Evolutionary conservation across 2,797 vertebrate genomes (phyloP), one percentile per base, ranked within the genome.

Genomic region (Sebastes minor): DNA sequence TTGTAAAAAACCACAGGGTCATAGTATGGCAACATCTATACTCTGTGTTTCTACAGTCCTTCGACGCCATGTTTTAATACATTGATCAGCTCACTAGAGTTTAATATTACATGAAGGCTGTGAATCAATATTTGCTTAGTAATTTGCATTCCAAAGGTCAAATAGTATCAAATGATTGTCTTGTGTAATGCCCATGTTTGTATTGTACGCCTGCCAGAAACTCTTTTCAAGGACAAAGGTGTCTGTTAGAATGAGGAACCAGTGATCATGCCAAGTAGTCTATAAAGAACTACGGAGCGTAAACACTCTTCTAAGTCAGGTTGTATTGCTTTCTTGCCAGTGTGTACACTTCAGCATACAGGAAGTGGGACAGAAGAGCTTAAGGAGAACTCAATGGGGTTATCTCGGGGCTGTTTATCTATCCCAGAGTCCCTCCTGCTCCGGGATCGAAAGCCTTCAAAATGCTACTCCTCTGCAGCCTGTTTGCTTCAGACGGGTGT

Each of bases 341-440:
- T 30, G 60, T 75, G 68, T 81, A 67, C 57, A 70, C 70, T 76
- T 84, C 33, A 71, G 69, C 71, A 27, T 59, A 61, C 71, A 88
- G 91, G 86, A 92, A 86, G 79, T 79, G n/a, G 70, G 71, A 52
- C 25, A 38, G 11, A 30, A 69, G 71, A 71, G 80, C 73, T 86
- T 63, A 69, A 71, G 79, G 63, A 71, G 71, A 74, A 76, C 78
- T 89, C 84, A 27, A 8, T 73, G 66, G 69, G 81, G 88, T 92
- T 90, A 89, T 94, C 92, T 81, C 28, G 8, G 55, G 56, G 49
- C 79, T 89, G 82, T 93, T 94, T 92, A 89, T 94, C 89, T 81
- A 60, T 84, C 78, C 79, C 74, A 75, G 71, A 85, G 89, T 76
- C 78, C 73, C 82, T 91, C 78, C 70, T 80, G 84, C 61, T 71